Percentiles rank a stretch among this genome's conserved stretches.
phyloP scores from a whole-genome alignment of 2,797 vertebrate species.

The Orientallactaga sibirica region DNA sequence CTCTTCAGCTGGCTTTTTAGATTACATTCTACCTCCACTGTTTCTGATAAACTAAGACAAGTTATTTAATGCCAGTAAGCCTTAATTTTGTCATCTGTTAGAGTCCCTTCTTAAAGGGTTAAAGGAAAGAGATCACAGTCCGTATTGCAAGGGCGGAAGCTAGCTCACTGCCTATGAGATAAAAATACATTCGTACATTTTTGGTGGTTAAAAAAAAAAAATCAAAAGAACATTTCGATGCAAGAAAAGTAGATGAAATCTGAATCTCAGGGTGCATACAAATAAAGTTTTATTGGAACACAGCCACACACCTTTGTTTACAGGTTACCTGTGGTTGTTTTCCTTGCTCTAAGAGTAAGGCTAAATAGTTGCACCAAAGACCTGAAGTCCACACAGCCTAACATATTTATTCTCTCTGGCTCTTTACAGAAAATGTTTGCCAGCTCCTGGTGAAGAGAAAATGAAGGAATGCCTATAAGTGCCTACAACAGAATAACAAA shows the following conservation, averaged over 20 bases:
- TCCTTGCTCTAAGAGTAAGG: not conserved
- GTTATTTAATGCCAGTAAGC: not conserved
- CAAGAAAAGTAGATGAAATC: not conserved
- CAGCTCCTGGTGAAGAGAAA: slow-evolving; percentile 33
- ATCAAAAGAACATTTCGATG: slow-evolving; percentile 30
- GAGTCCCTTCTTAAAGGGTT: not conserved
- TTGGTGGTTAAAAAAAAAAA: not conserved
- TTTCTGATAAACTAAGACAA: not conserved
- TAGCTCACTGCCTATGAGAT: not conserved
- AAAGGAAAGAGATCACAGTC: not conserved
- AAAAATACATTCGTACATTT: slow-evolving; percentile 37
- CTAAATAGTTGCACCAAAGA: not conserved
- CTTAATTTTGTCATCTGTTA: slow-evolving; percentile 20
- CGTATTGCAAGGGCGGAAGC: not conserved
- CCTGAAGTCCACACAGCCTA: not conserved
- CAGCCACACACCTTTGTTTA: not conserved
- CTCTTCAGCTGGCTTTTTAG: not conserved
- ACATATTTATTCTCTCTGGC: slow-evolving; percentile 15
- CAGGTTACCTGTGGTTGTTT: not conserved
- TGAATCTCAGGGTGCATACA: not conserved
- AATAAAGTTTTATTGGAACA: slow-evolving; percentile 14
- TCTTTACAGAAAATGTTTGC: slow-evolving; percentile 8
- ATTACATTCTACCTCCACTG: not conserved
- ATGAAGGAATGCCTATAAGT: not conserved
- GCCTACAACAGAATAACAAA: not conserved